Conservation (phyloP, 2,797 vertebrate species). For the Tarsius wallacei region DNA sequence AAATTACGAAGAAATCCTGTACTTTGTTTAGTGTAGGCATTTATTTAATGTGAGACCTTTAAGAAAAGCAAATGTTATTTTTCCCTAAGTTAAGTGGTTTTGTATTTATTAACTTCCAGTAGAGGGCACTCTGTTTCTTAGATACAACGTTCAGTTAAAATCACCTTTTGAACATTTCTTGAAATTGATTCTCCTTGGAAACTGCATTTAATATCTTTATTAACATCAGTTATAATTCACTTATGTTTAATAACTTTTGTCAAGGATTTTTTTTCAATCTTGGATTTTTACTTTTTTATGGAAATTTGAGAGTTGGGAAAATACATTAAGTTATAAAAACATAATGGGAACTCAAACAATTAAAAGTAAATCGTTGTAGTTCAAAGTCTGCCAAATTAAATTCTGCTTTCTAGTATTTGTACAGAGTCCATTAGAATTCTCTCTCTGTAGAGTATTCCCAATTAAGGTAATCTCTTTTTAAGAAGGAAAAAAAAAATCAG, state of each 20-base stretch:
- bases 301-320: slow-evolving; percentile 10
- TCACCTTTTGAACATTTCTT: slow-evolving; percentile 50
- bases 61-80: background rate
- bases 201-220: slow-evolving; percentile 32
- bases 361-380: background rate
- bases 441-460: background rate
- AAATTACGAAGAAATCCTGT: background rate
- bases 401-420: slow-evolving; percentile 47
- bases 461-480: slow-evolving; percentile 16
- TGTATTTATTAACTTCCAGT: slow-evolving; percentile 63
- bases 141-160: slow-evolving; percentile 4
- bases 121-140: slow-evolving; percentile 68
- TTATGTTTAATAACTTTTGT: slow-evolving; percentile 43
- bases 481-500: slow-evolving; percentile 3
- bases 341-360: background rate
- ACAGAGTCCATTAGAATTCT: background rate
- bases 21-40: slow-evolving; percentile 3
- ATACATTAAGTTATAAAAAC: slow-evolving; percentile 10
- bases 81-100: slow-evolving; percentile 30
- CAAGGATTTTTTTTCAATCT: background rate
- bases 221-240: background rate
- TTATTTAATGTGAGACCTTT: slow-evolving; percentile 51
- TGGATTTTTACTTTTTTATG: background rate
- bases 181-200: slow-evolving; percentile 48
- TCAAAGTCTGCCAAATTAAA: slow-evolving; percentile 6